A percentile compares a stretch with the other conserved stretches of the same genome.
Evolutionary conservation across 2,113 vertebrate genomes (phyloP).

Genomic region (Hipposideros armiger): DNA sequence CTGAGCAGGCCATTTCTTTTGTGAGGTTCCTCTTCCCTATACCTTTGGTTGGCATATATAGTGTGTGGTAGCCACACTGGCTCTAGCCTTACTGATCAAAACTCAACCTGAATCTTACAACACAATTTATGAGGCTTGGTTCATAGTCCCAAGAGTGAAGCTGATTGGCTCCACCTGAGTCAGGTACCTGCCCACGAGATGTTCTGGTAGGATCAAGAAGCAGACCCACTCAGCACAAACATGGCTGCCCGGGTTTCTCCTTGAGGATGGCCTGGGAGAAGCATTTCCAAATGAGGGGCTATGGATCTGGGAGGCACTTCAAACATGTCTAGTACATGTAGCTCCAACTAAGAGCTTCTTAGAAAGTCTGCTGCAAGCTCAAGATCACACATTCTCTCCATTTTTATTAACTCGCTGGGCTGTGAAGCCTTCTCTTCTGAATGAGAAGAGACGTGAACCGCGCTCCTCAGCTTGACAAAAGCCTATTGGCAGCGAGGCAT

Average conservation of each 20-base stretch:
- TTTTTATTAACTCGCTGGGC: constrained; percentile 9
- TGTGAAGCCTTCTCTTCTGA: constrained; percentile 40
- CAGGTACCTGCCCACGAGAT: not conserved
- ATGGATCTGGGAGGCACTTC: not conserved
- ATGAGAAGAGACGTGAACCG: not conserved
- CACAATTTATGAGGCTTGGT: not conserved
- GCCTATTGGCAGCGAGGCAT: constrained; percentile 19
- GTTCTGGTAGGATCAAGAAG: not conserved
- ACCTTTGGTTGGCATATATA: not conserved
- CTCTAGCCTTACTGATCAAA: not conserved
- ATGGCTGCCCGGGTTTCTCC: not conserved
- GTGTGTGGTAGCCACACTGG: not conserved
- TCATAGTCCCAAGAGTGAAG: not conserved
- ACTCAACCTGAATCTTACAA: not conserved
- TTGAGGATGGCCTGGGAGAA: not conserved
- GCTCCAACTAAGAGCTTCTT: not conserved
- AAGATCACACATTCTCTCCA: not conserved
- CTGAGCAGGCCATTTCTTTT: not conserved
- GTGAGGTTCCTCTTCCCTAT: not conserved
- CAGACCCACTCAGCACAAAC: no score
- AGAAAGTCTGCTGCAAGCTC: not conserved
- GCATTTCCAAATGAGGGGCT: not conserved
- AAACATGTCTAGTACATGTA: not conserved
- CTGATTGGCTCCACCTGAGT: not conserved
- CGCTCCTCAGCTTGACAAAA: constrained; percentile 17